Evolutionary conservation across 2,797 vertebrate genomes (phyloP), one percentile per base, ranked within the genome.

Genomic region (Tapirus indicus): DNA sequence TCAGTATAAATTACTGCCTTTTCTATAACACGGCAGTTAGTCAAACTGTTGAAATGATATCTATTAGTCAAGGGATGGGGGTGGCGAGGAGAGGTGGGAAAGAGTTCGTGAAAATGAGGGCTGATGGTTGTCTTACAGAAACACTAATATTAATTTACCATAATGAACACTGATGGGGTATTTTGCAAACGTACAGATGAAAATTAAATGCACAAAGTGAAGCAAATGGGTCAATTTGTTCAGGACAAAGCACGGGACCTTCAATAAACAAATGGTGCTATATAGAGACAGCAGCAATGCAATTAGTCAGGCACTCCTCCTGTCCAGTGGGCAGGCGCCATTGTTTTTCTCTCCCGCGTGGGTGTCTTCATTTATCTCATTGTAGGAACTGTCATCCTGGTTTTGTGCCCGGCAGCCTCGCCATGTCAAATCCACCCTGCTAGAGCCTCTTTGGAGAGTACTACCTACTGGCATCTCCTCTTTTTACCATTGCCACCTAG

Each of bases 1-100:
- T 99, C 99, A 99, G 99, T 99, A 99, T 99, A 99, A 99, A 99
- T 99, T 99, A 99, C 99, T 98, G 99, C 98, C 99, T 99, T 99
- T 99, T 99, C 99, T 99, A 98, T 98, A 99, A 98, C 98, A 98
- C 97, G 96, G 98, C 98, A 98, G 98, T 99, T 99, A 98, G 98
- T 99, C 99, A 99, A 99, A 99, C 97, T 98, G 98, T 98, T 98
- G 98, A 99, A 99, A 99, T 99, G 98, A 98, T 98, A 98, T 98
- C 98, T 99, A 98, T 99, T 98, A 98, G 98, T 98, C 98, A 97
- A 97, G 93, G 95, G 82, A 96, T 5, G 10, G 95, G 95, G 91
- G 97, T 13, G 97, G 93, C 94, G 54, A 20, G 11, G 66, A 96
- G 97, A 98, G 92, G 98, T 97, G 96, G 98, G 95, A 96, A 98